Evolutionary conservation across 2,113 vertebrate species (phyloP), one percentile per base, ranked within the genome.

Genomic region (Poicephalus meyeri): DNA sequence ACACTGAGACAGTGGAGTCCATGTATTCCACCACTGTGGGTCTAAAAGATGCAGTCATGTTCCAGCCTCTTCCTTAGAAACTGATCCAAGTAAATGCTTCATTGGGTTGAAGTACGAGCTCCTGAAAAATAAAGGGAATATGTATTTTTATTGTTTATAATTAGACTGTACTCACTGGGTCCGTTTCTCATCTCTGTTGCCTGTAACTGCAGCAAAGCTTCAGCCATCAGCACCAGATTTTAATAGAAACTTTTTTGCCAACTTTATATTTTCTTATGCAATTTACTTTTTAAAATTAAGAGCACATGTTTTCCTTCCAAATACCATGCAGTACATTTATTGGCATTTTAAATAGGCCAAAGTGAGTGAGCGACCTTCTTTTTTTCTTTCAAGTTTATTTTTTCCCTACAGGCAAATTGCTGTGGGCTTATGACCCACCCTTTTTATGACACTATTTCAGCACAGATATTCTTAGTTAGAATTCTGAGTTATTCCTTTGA

Each of bases 361-460:
- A 93, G 84, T 77, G 60, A 94, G 50, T 68, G 82, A 97, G 79
- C 35, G 86, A 94, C 89, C 94, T 95, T 93, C 79, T 87, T 74
- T 86, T 80, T 92, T 80, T 69, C 86, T 89, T 95, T 97, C 92
- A 94, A 91, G 92, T 97, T 95, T 97, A 88, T 95, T 91, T 86
- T 96, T 94, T 92, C 93, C 76, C 92, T 96, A 81, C 89, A 90
- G 96, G 86, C 95, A 97, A 76, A 94, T 94, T 96, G 76, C 89
- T 97, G n/a, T 93, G 91, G 86, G 81, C 87, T 97, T 94, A 82
- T 80, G 86, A 85, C 97, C 80, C 85, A 84, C 96, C 96, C 94
- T 86, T 91, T 97, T 95, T 94, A 95, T 92, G 95, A 92, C 86
- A 95, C 92, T 96, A 71, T 96, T 97, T 95, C 97, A 72, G 94